Evolutionary conservation across 2,797 vertebrate genomes (phyloP).

Genomic region (Tadarida brasiliensis): DNA sequence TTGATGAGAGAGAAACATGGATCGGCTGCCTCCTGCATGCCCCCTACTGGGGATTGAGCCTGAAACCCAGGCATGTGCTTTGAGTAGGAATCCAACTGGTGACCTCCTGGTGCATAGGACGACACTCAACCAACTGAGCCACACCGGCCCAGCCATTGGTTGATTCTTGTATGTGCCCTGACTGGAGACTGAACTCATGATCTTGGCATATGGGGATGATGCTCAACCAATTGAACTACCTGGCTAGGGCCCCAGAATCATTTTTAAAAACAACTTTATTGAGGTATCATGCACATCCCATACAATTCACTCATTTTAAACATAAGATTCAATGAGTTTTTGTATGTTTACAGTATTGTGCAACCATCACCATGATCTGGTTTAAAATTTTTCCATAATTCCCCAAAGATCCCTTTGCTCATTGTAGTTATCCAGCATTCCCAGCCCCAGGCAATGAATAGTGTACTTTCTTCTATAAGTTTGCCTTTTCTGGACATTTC

Average conservation of each 20-base stretch:
- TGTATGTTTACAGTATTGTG: not conserved
- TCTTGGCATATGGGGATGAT: not conserved
- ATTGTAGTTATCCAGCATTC: not conserved
- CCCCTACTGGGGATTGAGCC: too few species aligned
- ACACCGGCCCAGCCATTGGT: not conserved
- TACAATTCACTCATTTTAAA: not conserved
- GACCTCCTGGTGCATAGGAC: too few species aligned
- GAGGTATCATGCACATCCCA: not conserved
- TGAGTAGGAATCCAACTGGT: too few species aligned
- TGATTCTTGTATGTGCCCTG: not conserved
- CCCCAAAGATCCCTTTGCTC: not conserved
- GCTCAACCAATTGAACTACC: not conserved
- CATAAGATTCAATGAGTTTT: not conserved
- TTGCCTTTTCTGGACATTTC: not conserved
- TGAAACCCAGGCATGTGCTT: too few species aligned
- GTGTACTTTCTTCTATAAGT: not conserved
- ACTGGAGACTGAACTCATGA: not conserved
- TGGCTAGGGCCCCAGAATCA: not conserved
- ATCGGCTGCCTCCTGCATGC: too few species aligned
- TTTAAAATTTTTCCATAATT: constrained; percentile 20
- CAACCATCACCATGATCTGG: not conserved
- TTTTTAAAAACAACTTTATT: constrained; percentile 1
- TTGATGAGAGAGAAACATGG: too few species aligned
- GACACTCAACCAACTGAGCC: too few species aligned
- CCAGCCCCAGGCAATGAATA: not conserved